Evolutionary conservation across 2,797 vertebrate genomes (phyloP).

Genomic region (Dicrostonyx torquatus): DNA sequence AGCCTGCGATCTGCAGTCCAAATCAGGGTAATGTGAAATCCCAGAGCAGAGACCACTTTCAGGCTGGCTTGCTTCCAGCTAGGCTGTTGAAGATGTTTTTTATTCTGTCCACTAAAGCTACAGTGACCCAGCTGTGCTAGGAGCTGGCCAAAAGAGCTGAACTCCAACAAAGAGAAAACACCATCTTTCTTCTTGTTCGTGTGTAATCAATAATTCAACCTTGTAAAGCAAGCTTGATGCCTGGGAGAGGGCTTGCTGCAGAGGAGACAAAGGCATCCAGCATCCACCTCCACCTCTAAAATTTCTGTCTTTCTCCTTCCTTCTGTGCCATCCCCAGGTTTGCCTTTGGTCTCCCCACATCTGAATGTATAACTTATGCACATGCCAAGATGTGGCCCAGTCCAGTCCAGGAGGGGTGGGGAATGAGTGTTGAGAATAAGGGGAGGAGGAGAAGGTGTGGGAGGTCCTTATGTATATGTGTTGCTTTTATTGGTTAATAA

Average conservation of each 20-base stretch:
- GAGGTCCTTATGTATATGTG: too few relatives aligned
- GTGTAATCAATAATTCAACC: slow-evolving; percentile 73
- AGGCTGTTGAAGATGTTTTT: not conserved
- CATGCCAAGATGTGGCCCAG: not conserved
- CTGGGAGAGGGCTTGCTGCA: slow-evolving; percentile 23
- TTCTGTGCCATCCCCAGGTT: not conserved
- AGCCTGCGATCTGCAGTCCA: not conserved
- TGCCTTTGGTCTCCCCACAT: not conserved
- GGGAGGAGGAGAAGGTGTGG: too few relatives aligned
- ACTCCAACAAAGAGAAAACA: slow-evolving; percentile 63
- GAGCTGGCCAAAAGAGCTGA: not conserved
- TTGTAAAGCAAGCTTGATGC: slow-evolving; percentile 46
- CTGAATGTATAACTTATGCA: slow-evolving; percentile 8
- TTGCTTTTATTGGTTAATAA: too few relatives aligned
- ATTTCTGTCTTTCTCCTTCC: not conserved
- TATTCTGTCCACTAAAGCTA: not conserved
- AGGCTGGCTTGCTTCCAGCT: not conserved
- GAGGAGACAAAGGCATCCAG: slow-evolving; percentile 14
- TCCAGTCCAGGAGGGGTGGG: not conserved
- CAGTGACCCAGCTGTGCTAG: slow-evolving; percentile 17
- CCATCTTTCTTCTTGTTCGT: slow-evolving; percentile 53
- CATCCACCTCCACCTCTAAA: not conserved
- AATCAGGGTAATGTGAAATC: not conserved
- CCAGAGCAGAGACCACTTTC: not conserved
- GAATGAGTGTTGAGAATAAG: not conserved